Evolutionary conservation across 2,113 vertebrate genomes (phyloP).

Genomic region (Trogon surrucura): DNA sequence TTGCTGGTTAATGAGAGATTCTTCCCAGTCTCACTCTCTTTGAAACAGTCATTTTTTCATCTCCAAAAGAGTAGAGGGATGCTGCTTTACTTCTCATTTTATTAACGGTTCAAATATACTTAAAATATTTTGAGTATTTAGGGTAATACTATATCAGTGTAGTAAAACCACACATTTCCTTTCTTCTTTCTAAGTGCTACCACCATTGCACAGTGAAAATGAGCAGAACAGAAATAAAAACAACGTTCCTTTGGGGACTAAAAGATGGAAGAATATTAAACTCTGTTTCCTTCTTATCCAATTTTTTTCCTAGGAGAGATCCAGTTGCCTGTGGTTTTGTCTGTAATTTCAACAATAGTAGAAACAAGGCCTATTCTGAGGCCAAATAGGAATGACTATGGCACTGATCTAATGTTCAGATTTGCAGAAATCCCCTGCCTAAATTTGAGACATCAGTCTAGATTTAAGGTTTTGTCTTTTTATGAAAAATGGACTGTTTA

Average conservation of each 20-base stretch:
- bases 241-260: not conserved
- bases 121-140: not conserved
- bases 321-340: constrained; percentile 57
- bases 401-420: not conserved
- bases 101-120: not conserved
- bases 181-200: not conserved
- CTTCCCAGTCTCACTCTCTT: not conserved
- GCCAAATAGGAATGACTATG: not conserved
- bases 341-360: constrained; percentile 47
- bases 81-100: not conserved
- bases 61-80: not conserved
- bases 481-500: not conserved
- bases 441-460: not conserved
- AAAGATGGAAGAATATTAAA: constrained; percentile 21
- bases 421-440: constrained; percentile 16
- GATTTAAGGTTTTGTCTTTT: not conserved
- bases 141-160: not conserved
- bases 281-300: not conserved
- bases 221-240: constrained; percentile 20
- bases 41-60: not conserved
- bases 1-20: not conserved
- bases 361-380: constrained; percentile 1
- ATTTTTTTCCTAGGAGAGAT: constrained; percentile 18
- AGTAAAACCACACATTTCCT: not conserved
- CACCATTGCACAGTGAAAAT: not conserved